phyloP scores from a whole-genome alignment of 2,113 vertebrate species.

The Perca schrenkii region DNA sequence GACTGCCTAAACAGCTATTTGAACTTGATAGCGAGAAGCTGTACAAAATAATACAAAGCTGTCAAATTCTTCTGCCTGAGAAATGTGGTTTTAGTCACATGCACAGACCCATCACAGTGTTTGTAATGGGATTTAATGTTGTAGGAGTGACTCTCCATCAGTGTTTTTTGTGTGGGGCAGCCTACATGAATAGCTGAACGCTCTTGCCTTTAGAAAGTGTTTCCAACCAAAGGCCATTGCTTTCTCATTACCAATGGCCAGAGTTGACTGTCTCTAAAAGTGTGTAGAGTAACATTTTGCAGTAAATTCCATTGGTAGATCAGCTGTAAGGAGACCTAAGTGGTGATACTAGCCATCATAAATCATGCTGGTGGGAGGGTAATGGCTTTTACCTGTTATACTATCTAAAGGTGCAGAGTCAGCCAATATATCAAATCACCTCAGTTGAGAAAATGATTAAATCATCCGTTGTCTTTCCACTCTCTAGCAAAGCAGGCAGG shows the following conservation, averaged over 20 bases:
- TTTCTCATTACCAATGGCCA: conserved; percentile 60
- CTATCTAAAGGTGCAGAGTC: conserved; percentile 77
- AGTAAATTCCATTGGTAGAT: conserved; percentile 62
- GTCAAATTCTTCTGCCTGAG: background rate
- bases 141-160: conserved; percentile 29
- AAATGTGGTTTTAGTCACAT: conserved; percentile 7
- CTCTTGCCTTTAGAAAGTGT: conserved; percentile 46
- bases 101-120: background rate
- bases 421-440: conserved; percentile 80
- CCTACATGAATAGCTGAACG: conserved; percentile 42
- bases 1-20: conserved; percentile 15
- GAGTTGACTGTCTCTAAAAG: conserved; percentile 47
- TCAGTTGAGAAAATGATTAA: conserved; percentile 80
- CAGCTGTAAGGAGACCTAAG: conserved; percentile 67
- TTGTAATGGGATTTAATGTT: conserved; percentile 16
- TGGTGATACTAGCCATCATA: conserved; percentile 72
- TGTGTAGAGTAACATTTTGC: conserved; percentile 59
- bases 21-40: background rate
- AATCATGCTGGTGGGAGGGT: conserved; percentile 76
- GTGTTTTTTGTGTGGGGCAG: conserved; percentile 25
- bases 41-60: background rate
- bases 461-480: conserved; percentile 73
- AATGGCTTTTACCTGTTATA: conserved; percentile 81
- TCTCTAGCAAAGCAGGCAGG: conserved; percentile 43
- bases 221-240: conserved; percentile 56